Evolutionary conservation across 1,140 invertebrate genomes (phyloP).

Genomic region (Adelges cooleyi): DNA sequence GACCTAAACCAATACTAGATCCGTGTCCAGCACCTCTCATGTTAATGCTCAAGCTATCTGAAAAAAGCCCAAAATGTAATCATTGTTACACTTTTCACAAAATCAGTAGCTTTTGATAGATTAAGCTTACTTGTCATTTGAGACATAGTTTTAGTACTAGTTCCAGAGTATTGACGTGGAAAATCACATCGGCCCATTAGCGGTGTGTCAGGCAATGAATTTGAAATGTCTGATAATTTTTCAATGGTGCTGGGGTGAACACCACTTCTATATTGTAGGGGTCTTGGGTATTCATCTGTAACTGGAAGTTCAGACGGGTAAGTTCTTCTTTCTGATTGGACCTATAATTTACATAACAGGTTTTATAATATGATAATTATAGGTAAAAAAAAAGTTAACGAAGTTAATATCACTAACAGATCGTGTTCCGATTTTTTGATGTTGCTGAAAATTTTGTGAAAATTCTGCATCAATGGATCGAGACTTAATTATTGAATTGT

Average conservation of each 20-base stretch:
- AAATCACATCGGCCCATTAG: slow-evolving; percentile 21
- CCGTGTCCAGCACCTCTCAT: slow-evolving; percentile 34
- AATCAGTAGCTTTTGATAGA: neutral
- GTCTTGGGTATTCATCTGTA: slow-evolving; percentile 9
- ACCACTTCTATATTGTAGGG: neutral
- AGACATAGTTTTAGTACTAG: slow-evolving; percentile 21
- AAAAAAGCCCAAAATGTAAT: neutral
- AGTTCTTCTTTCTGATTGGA: slow-evolving; percentile 20
- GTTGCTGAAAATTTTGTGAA: slow-evolving; percentile 26
- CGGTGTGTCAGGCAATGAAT: slow-evolving; percentile 15
- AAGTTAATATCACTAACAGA: neutral
- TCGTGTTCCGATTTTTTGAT: slow-evolving; percentile 25
- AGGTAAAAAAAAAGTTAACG: no score
- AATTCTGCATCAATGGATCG: slow-evolving; percentile 21
- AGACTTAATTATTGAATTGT: slow-evolving; percentile 17
- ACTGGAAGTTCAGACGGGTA: slow-evolving; percentile 9
- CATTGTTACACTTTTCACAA: no score
- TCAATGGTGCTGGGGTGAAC: slow-evolving; percentile 24
- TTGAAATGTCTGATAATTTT: slow-evolving; percentile 19
- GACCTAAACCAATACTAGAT: slow-evolving; percentile 33
- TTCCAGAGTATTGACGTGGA: slow-evolving; percentile 15
- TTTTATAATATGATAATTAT: no score
- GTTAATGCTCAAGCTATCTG: slow-evolving; percentile 13
- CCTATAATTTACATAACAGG: neutral
- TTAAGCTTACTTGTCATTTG: slow-evolving; percentile 14